phyloP scores from a whole-genome alignment of 2,888 invertebrate species.

The Steinernema carpocapsae region DNA sequence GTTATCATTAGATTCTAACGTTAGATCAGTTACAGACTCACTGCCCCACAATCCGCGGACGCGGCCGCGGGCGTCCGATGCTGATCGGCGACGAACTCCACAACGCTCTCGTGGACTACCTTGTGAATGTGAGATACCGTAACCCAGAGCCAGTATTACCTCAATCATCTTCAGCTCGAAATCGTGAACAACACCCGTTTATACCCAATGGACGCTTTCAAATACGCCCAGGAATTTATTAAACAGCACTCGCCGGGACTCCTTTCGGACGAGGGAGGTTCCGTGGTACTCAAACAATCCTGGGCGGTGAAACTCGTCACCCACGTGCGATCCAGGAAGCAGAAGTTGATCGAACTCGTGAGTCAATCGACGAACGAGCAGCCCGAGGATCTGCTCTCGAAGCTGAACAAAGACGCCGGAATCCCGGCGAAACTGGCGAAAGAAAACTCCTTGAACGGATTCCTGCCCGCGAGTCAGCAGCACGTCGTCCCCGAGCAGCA shows the following conservation, averaged over 20 bases:
- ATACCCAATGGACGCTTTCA: slow-evolving; percentile 12
- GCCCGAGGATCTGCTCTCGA: background rate
- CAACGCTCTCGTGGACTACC: slow-evolving; percentile 18
- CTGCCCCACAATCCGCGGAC: slow-evolving; percentile 11
- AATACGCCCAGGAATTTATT: background rate
- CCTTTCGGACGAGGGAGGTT: background rate
- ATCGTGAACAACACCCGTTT: slow-evolving; percentile 5
- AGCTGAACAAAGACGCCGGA: background rate
- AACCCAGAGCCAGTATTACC: background rate
- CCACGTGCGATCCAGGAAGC: slow-evolving; percentile 8
- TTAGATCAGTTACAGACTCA: slow-evolving; percentile 2
- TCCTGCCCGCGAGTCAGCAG: background rate
- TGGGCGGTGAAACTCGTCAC: slow-evolving; percentile 26
- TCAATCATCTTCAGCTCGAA: background rate
- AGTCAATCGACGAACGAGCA: background rate
- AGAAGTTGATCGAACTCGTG: slow-evolving; percentile 14
- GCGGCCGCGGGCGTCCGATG: slow-evolving; percentile 20
- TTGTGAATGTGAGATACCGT: background rate
- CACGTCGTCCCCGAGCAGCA: slow-evolving; percentile 8
- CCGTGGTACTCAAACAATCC: slow-evolving; percentile 11
- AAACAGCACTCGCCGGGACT: slow-evolving; percentile 17
- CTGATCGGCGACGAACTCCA: slow-evolving; percentile 15
- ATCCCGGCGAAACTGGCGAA: background rate
- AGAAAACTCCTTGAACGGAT: background rate
- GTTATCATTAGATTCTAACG: background rate